These are phyloP conservation scores for Aplodontia rufa DNA, from an alignment of 2,113 vertebrate genomes.

Conservation along the genomic window DNA sequence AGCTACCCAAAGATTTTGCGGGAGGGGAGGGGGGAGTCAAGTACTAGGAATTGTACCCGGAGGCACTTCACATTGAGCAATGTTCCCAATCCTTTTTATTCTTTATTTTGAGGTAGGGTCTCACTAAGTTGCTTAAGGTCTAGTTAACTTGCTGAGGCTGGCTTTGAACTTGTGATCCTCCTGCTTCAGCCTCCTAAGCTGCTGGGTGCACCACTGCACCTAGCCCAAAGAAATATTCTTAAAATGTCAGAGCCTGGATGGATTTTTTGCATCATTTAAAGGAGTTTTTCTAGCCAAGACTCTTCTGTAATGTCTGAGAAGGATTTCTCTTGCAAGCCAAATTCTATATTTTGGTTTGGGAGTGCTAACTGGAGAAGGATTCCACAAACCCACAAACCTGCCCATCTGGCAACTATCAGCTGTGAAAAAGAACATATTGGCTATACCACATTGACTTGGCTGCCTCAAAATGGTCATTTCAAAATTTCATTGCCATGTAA, in stretches of 20 bases:
- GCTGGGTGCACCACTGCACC: too few species aligned
- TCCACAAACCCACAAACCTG: background rate
- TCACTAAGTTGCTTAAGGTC: too few species aligned
- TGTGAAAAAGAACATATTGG: background rate
- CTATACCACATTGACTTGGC: background rate
- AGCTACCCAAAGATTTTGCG: too few species aligned
- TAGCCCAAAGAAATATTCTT: constrained; percentile 9
- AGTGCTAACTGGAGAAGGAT: background rate
- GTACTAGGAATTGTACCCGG: too few species aligned
- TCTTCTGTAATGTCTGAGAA: constrained; percentile 25
- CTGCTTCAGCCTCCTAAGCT: too few species aligned
- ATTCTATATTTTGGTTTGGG: background rate
- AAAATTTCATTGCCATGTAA: background rate
- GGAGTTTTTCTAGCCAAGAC: background rate
- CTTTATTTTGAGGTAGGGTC: too few species aligned
- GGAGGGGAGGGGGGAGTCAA: too few species aligned
- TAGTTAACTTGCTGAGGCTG: too few species aligned
- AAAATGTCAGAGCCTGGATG: background rate
- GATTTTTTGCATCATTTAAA: background rate
- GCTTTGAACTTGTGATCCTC: too few species aligned
- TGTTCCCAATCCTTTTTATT: too few species aligned
- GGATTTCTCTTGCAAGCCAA: background rate
- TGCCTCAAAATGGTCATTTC: background rate
- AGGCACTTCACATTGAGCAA: too few species aligned
- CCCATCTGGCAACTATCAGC: background rate